These are phyloP conservation scores for Palythoa grandis DNA, from an alignment of 92 coral and sea anemone genomes.

Conservation along the genomic window DNA sequence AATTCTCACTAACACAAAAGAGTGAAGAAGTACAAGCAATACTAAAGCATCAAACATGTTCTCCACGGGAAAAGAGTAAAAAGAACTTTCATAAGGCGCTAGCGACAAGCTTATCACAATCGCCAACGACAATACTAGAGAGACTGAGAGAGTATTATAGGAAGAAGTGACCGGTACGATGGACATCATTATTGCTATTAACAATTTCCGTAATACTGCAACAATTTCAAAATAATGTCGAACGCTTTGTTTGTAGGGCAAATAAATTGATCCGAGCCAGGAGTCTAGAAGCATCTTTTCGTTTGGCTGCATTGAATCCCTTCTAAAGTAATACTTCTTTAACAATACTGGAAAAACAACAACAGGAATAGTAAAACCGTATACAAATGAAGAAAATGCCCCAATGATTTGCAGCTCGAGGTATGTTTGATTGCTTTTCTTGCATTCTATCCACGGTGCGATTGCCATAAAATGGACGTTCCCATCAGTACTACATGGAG, in stretches of 20 bases:
- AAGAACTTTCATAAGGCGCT: constrained; percentile 43
- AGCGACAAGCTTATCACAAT: constrained; percentile 36
- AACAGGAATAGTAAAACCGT: constrained; percentile 78
- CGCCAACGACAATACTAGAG: constrained; percentile 48
- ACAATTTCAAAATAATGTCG: constrained; percentile 57
- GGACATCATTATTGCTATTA: constrained; percentile 58
- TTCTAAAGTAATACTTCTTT: constrained; percentile 37
- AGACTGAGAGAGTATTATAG: constrained; percentile 55
- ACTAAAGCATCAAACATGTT: constrained; percentile 54
- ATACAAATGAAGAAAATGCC: constrained; percentile 55
- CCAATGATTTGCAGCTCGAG: constrained; percentile 53
- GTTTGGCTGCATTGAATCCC: constrained; percentile 41
- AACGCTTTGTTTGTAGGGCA: constrained; percentile 58
- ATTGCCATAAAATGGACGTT: constrained; percentile 46
- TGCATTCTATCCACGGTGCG: constrained; percentile 81
- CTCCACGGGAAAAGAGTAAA: constrained; percentile 24
- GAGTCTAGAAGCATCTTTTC: constrained; percentile 49
- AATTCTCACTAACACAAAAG: constrained; percentile 59
- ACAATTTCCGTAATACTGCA: constrained; percentile 54
- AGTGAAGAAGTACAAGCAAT: constrained; percentile 56
- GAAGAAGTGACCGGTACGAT: constrained; percentile 56
- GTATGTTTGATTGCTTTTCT: constrained; percentile 47
- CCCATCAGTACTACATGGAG: constrained; percentile 60
- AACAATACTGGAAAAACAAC: constrained; percentile 70
- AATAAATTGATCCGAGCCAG: constrained; percentile 66